Conservation (phyloP, 2,113 vertebrate species). For the Fulica atra region DNA sequence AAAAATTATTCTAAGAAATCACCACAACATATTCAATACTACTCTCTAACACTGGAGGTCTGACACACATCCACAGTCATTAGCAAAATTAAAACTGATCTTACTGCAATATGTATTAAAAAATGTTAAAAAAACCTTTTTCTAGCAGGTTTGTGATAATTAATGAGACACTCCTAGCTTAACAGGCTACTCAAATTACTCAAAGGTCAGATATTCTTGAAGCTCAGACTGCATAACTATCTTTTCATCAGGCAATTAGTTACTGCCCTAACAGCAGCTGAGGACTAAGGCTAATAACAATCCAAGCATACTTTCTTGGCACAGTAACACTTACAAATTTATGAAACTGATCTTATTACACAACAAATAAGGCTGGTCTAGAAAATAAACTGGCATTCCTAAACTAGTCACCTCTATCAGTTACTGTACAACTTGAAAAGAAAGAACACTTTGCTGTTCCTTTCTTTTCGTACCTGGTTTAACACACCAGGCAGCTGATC, state of each 20-base stretch:
- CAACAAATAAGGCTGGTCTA: neutral
- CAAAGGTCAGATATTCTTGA: conserved; percentile 27
- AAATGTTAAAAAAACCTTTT: neutral
- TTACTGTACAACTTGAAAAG: neutral
- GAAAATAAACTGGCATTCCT: neutral
- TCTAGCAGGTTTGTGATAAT: conserved; percentile 22
- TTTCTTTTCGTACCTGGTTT: neutral
- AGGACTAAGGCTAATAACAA: neutral
- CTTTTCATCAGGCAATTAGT: conserved; percentile 42
- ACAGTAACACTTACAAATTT: neutral
- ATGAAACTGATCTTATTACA: neutral
- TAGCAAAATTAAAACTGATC: conserved; percentile 60
- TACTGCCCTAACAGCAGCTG: neutral
- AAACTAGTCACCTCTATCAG: neutral
- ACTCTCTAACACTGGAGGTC: neutral
- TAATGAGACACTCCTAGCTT: conserved; percentile 33
- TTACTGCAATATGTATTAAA: conserved; percentile 20
- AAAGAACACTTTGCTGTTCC: neutral
- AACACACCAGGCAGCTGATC: neutral
- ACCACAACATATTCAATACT: too few relatives aligned
- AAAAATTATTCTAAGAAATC: neutral
- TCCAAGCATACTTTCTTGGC: neutral
- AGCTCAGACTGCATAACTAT: conserved; percentile 8
- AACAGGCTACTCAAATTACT: conserved; percentile 41
- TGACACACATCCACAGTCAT: conserved; percentile 32